These are phyloP conservation scores for Parotia lawesii DNA, from an alignment of 2,113 vertebrate species.

Conservation along the genomic window DNA sequence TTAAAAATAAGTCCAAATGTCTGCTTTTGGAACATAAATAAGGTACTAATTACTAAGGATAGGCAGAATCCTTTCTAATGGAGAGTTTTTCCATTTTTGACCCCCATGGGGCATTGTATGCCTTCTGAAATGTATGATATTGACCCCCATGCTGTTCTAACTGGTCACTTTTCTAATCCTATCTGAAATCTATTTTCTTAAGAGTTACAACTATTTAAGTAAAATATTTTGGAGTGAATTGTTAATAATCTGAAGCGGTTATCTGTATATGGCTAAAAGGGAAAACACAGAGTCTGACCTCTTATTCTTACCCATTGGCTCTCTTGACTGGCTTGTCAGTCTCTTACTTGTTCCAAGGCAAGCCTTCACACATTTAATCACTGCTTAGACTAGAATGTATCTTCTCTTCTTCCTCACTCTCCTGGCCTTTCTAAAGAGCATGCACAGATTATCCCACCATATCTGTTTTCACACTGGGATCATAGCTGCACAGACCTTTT, in stretches of 20 bases:
- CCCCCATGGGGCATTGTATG: neutral
- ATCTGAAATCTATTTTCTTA: neutral
- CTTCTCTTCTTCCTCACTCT: neutral
- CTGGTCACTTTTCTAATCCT: neutral
- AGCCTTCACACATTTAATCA: neutral
- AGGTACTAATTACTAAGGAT: neutral
- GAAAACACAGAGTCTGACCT: neutral
- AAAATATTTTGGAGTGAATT: neutral
- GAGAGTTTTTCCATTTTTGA: neutral
- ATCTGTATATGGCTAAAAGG: neutral
- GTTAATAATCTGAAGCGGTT: neutral
- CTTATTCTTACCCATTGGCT: neutral
- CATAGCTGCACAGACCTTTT: neutral
- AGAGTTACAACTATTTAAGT: neutral
- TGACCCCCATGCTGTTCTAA: neutral
- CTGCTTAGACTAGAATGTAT: neutral
- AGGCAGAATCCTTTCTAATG: neutral
- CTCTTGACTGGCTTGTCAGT: neutral
- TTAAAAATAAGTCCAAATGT: neutral
- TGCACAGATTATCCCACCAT: neutral
- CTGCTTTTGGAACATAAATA: neutral
- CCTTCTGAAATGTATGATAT: neutral
- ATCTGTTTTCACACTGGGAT: neutral
- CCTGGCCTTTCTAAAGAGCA: neutral
- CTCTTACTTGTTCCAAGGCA: neutral